phyloP scores from a whole-genome alignment of 2,888 invertebrate species.

The Empis stercorea region DNA sequence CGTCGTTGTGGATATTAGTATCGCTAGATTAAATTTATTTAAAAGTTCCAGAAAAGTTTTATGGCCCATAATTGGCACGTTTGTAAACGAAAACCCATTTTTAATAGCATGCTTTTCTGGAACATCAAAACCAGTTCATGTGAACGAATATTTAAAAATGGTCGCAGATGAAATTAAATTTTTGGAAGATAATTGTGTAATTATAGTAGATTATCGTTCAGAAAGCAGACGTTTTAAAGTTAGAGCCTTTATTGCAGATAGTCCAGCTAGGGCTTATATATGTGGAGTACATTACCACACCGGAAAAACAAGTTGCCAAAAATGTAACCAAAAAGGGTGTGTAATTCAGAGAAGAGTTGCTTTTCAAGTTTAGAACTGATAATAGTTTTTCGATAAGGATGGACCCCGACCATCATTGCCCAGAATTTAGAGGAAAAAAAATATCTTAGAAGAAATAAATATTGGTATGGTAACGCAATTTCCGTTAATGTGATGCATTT shows the following conservation, averaged over 20 bases:
- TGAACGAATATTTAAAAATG: not conserved
- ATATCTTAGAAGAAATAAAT: not conserved
- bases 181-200: not conserved
- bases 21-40: constrained; percentile 2
- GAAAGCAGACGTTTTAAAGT: not conserved
- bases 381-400: not conserved
- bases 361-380: not conserved
- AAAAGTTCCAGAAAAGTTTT: constrained; percentile 2
- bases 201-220: not conserved
- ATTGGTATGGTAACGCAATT: not conserved
- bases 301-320: constrained; percentile 1
- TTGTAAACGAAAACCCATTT: not conserved
- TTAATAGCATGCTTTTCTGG: not conserved
- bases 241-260: not conserved
- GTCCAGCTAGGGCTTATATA: constrained; percentile 3
- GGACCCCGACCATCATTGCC: not conserved
- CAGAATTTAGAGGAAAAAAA: not conserved
- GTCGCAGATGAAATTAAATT: not conserved
- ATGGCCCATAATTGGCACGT: constrained; percentile 1
- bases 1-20: not conserved
- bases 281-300: constrained; percentile 1
- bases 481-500: too few species aligned
- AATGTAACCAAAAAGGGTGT: constrained; percentile 1
- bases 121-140: not conserved
- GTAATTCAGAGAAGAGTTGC: not conserved